Conservation (phyloP, 2,888 invertebrate genomes). For the Athalia cordata region DNA sequence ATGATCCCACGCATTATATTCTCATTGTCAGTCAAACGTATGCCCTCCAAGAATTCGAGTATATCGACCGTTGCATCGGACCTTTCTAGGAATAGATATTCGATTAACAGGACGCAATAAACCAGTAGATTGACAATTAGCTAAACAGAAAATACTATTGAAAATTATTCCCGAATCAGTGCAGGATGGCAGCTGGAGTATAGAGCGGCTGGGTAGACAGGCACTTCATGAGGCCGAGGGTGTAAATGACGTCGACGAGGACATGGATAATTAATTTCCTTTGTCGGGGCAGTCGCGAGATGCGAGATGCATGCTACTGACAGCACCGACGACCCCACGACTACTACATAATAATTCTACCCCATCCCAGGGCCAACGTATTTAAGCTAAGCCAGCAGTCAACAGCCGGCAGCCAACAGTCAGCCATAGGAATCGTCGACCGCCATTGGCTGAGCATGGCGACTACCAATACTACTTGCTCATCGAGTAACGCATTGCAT, state of each 20-base stretch:
- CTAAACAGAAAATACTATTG: background rate
- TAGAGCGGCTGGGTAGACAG: constrained; percentile 4
- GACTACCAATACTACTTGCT: background rate
- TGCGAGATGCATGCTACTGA: constrained; percentile 44
- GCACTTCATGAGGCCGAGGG: constrained; percentile 11
- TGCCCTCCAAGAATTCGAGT: too few species aligned
- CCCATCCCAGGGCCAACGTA: background rate
- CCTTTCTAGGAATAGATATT: background rate
- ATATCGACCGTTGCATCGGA: too few species aligned
- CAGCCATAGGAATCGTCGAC: constrained; percentile 3
- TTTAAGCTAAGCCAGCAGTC: background rate
- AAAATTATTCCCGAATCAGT: constrained; percentile 33
- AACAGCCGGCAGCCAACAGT: constrained; percentile 33
- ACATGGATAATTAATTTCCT: constrained; percentile 48
- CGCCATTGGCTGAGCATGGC: background rate
- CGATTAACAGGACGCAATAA: background rate
- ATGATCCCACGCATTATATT: background rate
- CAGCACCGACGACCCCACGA: constrained; percentile 38
- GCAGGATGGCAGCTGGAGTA: constrained; percentile 24
- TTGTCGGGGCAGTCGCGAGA: constrained; percentile 44
- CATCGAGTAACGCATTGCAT: constrained; percentile 24
- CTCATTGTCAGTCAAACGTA: too few species aligned
- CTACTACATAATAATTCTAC: constrained; percentile 39
- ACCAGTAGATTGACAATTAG: background rate
- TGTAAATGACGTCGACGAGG: constrained; percentile 44